Conservation (phyloP, 37 sponge, comb jelly and placozoan species). For the Corticium candelabrum region DNA sequence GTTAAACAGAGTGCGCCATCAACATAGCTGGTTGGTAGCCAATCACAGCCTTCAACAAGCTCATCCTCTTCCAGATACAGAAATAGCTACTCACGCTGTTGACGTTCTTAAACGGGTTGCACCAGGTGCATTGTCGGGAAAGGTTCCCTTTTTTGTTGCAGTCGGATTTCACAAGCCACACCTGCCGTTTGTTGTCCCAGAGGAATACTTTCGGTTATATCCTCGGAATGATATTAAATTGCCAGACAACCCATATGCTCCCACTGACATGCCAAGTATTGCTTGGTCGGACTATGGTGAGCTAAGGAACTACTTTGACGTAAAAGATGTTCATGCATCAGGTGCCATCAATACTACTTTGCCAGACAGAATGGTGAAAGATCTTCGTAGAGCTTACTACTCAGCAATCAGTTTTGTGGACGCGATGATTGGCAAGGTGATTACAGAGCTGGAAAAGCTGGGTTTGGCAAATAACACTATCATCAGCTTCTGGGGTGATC, state of each 20-base stretch:
- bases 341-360: neutral
- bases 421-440: constrained; percentile 23
- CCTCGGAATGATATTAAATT: constrained; percentile 14
- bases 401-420: constrained; percentile 25
- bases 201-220: constrained; percentile 22
- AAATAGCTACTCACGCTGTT: neutral
- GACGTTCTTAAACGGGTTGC: neutral
- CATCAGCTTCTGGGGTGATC: constrained; percentile 38
- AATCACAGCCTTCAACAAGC: neutral
- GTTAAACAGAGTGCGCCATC: neutral
- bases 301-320: neutral
- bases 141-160: constrained; percentile 29
- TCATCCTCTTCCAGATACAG: neutral
- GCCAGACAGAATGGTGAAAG: neutral
- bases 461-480: constrained; percentile 24
- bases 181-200: constrained; percentile 29
- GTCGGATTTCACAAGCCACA: constrained; percentile 51
- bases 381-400: constrained; percentile 19
- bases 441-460: constrained; percentile 13
- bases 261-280: constrained; percentile 20
- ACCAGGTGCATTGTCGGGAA: neutral
- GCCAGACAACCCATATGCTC: constrained; percentile 23
- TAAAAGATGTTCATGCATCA: neutral
- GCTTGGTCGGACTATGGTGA: constrained; percentile 13
- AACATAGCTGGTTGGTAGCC: neutral